Conservation (phyloP, 2,113 vertebrate species). For the Corythornis vintsioides region DNA sequence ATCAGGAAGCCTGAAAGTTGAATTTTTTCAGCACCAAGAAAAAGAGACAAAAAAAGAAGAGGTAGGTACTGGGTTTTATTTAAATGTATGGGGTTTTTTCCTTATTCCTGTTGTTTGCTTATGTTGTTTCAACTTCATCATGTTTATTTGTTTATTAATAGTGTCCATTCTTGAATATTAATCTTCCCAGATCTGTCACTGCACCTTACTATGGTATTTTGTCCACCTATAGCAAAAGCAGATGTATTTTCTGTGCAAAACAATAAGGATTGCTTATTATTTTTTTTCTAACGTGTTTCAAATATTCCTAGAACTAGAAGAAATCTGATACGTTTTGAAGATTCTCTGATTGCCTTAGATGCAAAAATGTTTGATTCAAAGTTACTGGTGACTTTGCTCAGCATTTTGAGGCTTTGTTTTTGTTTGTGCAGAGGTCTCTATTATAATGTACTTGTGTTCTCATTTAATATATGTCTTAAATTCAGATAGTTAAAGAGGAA, state of each 20-base stretch:
- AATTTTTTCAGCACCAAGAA: constrained; percentile 85
- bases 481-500: constrained; percentile 88
- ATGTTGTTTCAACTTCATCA: neutral
- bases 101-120: neutral
- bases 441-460: neutral
- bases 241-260: neutral
- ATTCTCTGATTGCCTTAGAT: neutral
- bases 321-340: rapidly evolving
- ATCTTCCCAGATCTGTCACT: neutral
- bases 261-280: neutral
- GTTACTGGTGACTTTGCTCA: neutral
- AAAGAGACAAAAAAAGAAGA: constrained; percentile 93
- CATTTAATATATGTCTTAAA: neutral
- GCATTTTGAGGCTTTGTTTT: neutral
- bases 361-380: neutral
- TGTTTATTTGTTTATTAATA: neutral
- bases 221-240: neutral
- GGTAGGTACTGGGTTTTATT: constrained; percentile 55
- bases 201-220: neutral
- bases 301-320: neutral
- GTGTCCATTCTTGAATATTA: neutral
- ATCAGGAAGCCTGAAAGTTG: constrained; percentile 82
- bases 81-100: neutral
- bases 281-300: neutral
- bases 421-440: neutral